phyloP scores from a whole-genome alignment of 92 coral and sea anemone genomes.

The Epizoanthus rinbou region DNA sequence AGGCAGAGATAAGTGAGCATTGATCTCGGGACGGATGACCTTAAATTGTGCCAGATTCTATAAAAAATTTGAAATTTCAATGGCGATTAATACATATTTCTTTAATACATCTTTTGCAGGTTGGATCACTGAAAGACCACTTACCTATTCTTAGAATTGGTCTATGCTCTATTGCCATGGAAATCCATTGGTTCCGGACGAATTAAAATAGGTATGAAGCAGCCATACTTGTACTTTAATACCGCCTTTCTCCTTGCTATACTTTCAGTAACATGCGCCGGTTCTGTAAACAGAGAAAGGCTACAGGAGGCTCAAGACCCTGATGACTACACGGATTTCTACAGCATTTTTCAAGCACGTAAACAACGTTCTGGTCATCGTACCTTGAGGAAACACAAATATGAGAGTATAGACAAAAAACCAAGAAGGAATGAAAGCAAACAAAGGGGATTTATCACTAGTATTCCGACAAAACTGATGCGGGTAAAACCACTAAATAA shows the following conservation, averaged over 20 bases:
- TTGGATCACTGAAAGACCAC: not conserved
- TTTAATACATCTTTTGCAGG: too few species aligned
- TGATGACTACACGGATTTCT: not conserved
- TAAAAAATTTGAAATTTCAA: too few species aligned
- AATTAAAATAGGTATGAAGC: constrained; percentile 6
- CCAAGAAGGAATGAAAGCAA: not conserved
- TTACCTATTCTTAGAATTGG: not conserved
- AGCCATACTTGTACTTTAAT: not conserved
- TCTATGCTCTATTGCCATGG: not conserved
- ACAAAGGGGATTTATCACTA: not conserved
- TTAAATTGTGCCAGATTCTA: too few species aligned
- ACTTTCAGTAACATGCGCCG: not conserved
- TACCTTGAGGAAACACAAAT: not conserved
- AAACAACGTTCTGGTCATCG: not conserved
- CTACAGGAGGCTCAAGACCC: not conserved
- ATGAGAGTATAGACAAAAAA: not conserved
- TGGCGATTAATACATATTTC: too few species aligned
- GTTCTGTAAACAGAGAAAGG: not conserved
- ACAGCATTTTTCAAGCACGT: not conserved
- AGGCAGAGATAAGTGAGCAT: too few species aligned
- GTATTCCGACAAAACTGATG: not conserved
- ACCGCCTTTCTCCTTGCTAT: not conserved
- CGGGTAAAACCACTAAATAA: not conserved
- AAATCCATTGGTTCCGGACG: not conserved
- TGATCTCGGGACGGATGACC: too few species aligned